Conservation (phyloP, 2,888 invertebrate species). For the Polyploca ridens region DNA sequence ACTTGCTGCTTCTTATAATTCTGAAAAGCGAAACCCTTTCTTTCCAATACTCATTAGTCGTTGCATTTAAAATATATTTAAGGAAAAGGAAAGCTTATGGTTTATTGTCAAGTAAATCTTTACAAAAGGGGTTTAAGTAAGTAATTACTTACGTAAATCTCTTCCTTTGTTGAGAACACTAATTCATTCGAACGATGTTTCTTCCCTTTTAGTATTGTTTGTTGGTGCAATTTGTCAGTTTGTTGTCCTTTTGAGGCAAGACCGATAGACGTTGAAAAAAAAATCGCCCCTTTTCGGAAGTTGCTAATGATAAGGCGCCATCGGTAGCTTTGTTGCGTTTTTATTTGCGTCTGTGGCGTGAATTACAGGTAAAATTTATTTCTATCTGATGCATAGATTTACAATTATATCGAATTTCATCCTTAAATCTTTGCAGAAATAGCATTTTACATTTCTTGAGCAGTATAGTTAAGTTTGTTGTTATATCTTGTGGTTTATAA, state of each 20-base stretch:
- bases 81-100: background rate
- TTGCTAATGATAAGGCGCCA: slow-evolving; percentile 81
- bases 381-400: slow-evolving; percentile 25
- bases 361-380: slow-evolving; percentile 52
- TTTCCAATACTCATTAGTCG: background rate
- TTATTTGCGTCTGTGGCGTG: slow-evolving; percentile 56
- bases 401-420: slow-evolving; percentile 21
- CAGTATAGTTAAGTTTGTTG: slow-evolving; percentile 32
- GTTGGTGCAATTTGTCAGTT: slow-evolving; percentile 79
- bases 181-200: slow-evolving; percentile 52
- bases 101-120: slow-evolving; percentile 13
- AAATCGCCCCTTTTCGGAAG: slow-evolving; percentile 75
- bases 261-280: slow-evolving; percentile 68
- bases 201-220: slow-evolving; percentile 61
- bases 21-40: slow-evolving; percentile 18
- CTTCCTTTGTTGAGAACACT: slow-evolving; percentile 51
- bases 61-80: slow-evolving; percentile 5
- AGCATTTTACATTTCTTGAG: slow-evolving; percentile 22
- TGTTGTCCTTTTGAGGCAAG: slow-evolving; percentile 71
- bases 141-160: slow-evolving; percentile 56
- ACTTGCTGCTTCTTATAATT: slow-evolving; percentile 34
- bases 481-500: slow-evolving; percentile 53
- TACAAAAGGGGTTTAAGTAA: slow-evolving; percentile 51
- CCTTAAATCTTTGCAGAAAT: slow-evolving; percentile 6
- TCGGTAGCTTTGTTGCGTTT: slow-evolving; percentile 68